A percentile compares a stretch with the other conserved stretches of the same genome.
phyloP scores from a whole-genome alignment of 1,140 invertebrate genomes.

The Aradophagus sp. region DNA sequence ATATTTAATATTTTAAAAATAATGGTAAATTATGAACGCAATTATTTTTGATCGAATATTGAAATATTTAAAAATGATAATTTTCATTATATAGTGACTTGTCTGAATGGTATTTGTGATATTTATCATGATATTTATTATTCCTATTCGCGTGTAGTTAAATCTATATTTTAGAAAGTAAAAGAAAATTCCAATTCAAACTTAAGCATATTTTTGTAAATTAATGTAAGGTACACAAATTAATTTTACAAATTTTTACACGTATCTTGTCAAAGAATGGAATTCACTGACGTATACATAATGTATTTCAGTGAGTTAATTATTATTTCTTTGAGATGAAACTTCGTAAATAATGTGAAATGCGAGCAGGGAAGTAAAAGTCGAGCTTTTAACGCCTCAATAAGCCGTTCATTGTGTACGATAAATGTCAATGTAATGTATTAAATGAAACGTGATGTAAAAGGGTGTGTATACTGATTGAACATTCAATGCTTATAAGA shows the following conservation, averaged over 20 bases:
- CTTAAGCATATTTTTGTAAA: too few species aligned
- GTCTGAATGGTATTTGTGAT: too few species aligned
- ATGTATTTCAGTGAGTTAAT: conserved; percentile 31
- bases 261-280: conserved; percentile 3
- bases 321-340: conserved; percentile 10
- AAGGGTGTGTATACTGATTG: conserved; percentile 1
- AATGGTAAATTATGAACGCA: too few species aligned
- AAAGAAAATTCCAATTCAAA: too few species aligned
- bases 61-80: too few species aligned
- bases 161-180: too few species aligned
- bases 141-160: too few species aligned
- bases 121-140: too few species aligned
- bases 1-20: too few species aligned
- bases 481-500: conserved; percentile 9
- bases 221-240: background rate
- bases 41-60: too few species aligned
- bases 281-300: conserved; percentile 11
- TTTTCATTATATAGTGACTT: too few species aligned
- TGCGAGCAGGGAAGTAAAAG: conserved; percentile 2
- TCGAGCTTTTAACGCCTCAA: conserved; percentile 13
- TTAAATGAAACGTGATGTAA: conserved; percentile 17
- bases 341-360: conserved; percentile 20
- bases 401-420: conserved; percentile 10
- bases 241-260: conserved; percentile 3
- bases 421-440: conserved; percentile 19